Conservation (phyloP, 1,140 invertebrate species). For the Drosophila teissieri region DNA sequence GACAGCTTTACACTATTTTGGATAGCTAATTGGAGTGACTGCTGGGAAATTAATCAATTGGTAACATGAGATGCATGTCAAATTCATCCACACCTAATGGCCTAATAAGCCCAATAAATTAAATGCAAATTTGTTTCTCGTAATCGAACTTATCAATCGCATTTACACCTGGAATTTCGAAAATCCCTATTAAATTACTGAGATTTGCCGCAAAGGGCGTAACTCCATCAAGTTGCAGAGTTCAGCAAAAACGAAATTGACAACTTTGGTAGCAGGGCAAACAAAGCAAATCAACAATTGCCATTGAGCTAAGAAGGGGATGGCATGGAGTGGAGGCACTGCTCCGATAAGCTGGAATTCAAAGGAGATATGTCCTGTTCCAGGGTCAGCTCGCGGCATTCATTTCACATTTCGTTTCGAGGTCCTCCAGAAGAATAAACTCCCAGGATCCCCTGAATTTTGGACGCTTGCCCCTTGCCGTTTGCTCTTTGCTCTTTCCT, state of each 20-base stretch:
- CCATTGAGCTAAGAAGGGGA: constrained; percentile 15
- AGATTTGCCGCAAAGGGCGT: neutral
- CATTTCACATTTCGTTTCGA: constrained; percentile 69
- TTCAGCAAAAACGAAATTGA: constrained; percentile 16
- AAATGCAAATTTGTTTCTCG: neutral
- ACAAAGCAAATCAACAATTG: constrained; percentile 54
- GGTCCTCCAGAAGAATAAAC: constrained; percentile 17
- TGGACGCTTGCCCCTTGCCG: constrained; percentile 41
- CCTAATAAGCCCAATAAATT: too few relatives aligned
- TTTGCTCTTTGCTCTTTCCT: constrained; percentile 45
- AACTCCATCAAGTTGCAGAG: constrained; percentile 30
- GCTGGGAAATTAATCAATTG: neutral
- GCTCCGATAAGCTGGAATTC: constrained; percentile 45
- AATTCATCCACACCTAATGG: too few relatives aligned
- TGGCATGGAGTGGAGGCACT: constrained; percentile 16
- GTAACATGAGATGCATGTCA: neutral
- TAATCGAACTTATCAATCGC: neutral
- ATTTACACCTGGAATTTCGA: constrained; percentile 13
- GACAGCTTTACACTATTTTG: constrained; percentile 38
- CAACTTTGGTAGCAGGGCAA: constrained; percentile 15
- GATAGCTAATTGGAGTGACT: neutral
- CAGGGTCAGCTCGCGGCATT: constrained; percentile 57
- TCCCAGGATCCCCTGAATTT: constrained; percentile 54
- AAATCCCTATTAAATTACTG: constrained; percentile 9
- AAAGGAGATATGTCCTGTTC: constrained; percentile 26